Conservation (phyloP, 2,888 invertebrate species). For the Sacculina carcini region DNA sequence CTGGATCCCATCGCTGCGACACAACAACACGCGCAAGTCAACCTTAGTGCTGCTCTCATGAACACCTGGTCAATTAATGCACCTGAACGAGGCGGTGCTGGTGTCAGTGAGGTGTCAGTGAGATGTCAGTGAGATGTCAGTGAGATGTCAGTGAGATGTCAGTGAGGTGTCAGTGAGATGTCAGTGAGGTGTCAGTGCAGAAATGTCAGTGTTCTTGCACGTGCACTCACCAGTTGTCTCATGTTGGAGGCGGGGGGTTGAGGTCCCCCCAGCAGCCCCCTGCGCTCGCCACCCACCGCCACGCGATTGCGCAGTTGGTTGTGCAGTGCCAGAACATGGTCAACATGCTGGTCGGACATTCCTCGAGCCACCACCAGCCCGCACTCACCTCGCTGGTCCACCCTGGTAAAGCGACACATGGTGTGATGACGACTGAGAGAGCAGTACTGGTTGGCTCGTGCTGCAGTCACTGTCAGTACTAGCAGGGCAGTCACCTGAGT, state of each 20-base stretch:
- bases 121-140: no score
- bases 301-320: constrained; percentile 14
- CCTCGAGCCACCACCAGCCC: constrained; percentile 9
- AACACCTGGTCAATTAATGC: no score
- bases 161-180: no score
- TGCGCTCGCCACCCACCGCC: constrained; percentile 13
- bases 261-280: constrained; percentile 12
- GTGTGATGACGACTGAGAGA: constrained; percentile 11
- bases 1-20: constrained; percentile 19
- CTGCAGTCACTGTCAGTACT: neutral
- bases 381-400: constrained; percentile 6
- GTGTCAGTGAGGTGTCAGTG: no score
- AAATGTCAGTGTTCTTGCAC: no score
- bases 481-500: neutral
- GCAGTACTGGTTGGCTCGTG: constrained; percentile 10
- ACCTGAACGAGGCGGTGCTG: no score
- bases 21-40: neutral
- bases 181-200: no score
- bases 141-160: no score
- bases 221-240: constrained; percentile 13
- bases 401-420: constrained; percentile 8
- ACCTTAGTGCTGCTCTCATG: no score
- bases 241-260: constrained; percentile 15
- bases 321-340: constrained; percentile 13
- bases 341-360: constrained; percentile 9